Conservation (phyloP, 2,888 invertebrate species). For the Lapara coniferarum region DNA sequence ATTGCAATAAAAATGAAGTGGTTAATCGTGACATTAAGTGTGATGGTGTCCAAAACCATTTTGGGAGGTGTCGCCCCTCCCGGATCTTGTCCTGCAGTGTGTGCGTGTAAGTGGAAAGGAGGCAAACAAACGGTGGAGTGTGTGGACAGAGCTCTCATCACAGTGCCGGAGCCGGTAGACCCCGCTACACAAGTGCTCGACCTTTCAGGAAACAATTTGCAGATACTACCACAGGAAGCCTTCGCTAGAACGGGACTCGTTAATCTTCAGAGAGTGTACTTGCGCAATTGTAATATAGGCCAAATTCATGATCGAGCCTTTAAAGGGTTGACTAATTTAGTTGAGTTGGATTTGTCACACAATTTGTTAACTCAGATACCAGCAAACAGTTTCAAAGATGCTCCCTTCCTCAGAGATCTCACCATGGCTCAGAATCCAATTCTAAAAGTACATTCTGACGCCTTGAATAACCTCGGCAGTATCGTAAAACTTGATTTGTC, state of each 20-base stretch:
- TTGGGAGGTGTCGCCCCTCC: constrained; percentile 76
- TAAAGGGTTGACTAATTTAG: constrained; percentile 93
- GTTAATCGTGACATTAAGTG: constrained; percentile 75
- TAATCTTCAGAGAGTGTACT: constrained; percentile 93
- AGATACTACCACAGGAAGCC: constrained; percentile 91
- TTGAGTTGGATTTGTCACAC: constrained; percentile 93
- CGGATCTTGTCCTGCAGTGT: constrained; percentile 88
- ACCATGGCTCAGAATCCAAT: constrained; percentile 92
- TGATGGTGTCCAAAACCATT: constrained; percentile 73
- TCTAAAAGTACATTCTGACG: constrained; percentile 89
- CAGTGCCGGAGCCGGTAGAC: constrained; percentile 93
- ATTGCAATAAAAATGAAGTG: constrained; percentile 76
- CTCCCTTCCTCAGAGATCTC: constrained; percentile 92
- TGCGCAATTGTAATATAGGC: constrained; percentile 92
- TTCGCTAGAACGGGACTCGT: constrained; percentile 91
- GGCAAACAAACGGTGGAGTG: constrained; percentile 97
- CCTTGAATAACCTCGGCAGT: constrained; percentile 89
- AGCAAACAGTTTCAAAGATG: constrained; percentile 89
- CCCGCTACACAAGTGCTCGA: constrained; percentile 95
- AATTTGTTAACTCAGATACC: constrained; percentile 93
- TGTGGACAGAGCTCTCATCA: constrained; percentile 91
- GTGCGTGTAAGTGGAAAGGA: constrained; percentile 96
- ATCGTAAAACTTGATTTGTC: constrained; percentile 93
- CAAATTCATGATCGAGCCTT: constrained; percentile 94
- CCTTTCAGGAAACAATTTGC: constrained; percentile 93